Evolutionary conservation across 2,888 invertebrate species (phyloP).

Genomic region (Ichneumon xanthorius): DNA sequence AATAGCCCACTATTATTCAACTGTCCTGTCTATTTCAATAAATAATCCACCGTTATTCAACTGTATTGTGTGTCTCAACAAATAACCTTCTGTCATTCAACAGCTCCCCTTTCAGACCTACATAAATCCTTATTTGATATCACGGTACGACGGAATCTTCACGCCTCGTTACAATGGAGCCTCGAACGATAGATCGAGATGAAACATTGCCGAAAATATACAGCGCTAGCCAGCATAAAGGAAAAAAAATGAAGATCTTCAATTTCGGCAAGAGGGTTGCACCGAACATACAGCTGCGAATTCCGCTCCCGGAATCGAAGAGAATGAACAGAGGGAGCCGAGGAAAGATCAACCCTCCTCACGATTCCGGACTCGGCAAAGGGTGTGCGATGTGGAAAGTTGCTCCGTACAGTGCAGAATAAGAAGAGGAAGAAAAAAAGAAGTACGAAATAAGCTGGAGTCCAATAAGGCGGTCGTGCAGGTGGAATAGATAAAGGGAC

Average conservation of each 20-base stretch:
- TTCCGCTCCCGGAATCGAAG: background rate
- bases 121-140: background rate
- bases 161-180: background rate
- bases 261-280: background rate
- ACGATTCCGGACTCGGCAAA: background rate
- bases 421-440: conserved; percentile 2
- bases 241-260: background rate
- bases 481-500: conserved; percentile 29
- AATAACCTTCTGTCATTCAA: too few species aligned
- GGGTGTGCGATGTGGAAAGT: background rate
- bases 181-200: background rate
- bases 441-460: conserved; percentile 8
- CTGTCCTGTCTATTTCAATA: too few species aligned
- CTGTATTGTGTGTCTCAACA: too few species aligned
- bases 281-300: background rate
- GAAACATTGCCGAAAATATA: background rate
- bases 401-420: conserved; percentile 9
- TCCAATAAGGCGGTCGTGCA: conserved; percentile 24
- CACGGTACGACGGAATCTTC: background rate
- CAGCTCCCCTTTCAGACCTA: background rate
- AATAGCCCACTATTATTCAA: too few species aligned
- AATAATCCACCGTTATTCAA: too few species aligned
- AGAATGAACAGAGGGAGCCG: background rate
- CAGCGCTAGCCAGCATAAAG: background rate
- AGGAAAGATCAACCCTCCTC: background rate